Evolutionary conservation across 2,888 invertebrate genomes (phyloP).

Genomic region (Leucophora obtusa): DNA sequence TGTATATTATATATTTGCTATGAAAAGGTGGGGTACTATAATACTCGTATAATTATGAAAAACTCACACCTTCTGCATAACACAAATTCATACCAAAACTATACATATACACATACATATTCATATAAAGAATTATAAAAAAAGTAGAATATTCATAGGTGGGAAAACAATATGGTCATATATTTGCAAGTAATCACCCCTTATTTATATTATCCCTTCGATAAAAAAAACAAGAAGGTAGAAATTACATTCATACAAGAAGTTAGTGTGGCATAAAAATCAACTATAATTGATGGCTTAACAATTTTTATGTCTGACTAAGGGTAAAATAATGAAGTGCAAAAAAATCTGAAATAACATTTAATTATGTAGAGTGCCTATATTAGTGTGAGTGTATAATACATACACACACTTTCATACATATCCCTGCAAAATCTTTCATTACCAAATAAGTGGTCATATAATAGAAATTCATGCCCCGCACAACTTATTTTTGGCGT

Average conservation of each 20-base stretch:
- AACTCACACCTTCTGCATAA: conserved; percentile 57
- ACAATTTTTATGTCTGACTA: conserved; percentile 14
- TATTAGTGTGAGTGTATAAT: too few species aligned
- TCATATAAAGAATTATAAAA: background rate
- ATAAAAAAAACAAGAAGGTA: background rate
- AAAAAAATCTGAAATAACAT: conserved; percentile 36
- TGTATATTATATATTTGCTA: background rate
- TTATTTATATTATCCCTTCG: conserved; percentile 17
- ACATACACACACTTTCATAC: too few species aligned
- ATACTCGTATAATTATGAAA: conserved; percentile 44
- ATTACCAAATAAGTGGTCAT: too few species aligned
- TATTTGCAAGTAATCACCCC: conserved; percentile 46
- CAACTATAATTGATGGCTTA: conserved; percentile 10
- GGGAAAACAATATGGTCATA: conserved; percentile 38
- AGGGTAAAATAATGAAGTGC: conserved; percentile 40
- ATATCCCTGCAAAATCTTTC: too few species aligned
- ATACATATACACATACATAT: conserved; percentile 8
- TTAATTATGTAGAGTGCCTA: conserved; percentile 16
- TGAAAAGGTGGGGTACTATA: conserved; percentile 26
- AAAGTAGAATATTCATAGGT: background rate
- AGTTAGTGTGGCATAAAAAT: conserved; percentile 15
- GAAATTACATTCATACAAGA: background rate
- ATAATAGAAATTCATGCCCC: too few species aligned
- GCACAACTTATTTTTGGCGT: too few species aligned
- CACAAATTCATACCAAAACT: background rate